These are phyloP conservation scores for Potamilus streckersoni DNA, from an alignment of 1,140 invertebrate species.

Conservation along the genomic window DNA sequence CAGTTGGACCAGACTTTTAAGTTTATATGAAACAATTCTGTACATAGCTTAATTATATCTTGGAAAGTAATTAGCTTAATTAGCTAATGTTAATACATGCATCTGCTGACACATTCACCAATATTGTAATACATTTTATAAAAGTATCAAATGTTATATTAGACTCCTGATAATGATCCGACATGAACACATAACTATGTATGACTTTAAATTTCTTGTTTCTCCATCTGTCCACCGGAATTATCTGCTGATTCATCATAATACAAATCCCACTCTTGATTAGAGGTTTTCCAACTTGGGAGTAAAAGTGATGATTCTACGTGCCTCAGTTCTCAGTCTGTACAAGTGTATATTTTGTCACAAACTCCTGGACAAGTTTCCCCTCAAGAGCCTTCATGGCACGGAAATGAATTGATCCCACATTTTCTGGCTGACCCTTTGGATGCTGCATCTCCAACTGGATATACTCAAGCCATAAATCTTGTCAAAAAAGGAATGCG, in stretches of 20 bases:
- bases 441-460: conserved; percentile 70
- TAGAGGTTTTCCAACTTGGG: not conserved
- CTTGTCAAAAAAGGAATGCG: conserved; percentile 21
- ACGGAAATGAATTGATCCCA: conserved; percentile 67
- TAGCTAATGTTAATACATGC: no score
- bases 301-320: not conserved
- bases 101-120: no score
- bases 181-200: no score
- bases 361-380: conserved; percentile 25
- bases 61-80: no score
- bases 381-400: conserved; percentile 69
- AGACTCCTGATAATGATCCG: no score
- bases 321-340: not conserved
- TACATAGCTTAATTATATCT: no score
- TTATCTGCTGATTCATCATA: not conserved
- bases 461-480: conserved; percentile 75
- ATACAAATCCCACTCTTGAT: not conserved
- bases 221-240: no score
- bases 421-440: conserved; percentile 66
- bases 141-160: no score
- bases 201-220: no score
- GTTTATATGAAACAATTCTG: no score
- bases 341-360: conserved; percentile 26
- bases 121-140: no score
- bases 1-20: no score